phyloP scores from a whole-genome alignment of 1,140 invertebrate species.

The Drosophila watanabei region DNA sequence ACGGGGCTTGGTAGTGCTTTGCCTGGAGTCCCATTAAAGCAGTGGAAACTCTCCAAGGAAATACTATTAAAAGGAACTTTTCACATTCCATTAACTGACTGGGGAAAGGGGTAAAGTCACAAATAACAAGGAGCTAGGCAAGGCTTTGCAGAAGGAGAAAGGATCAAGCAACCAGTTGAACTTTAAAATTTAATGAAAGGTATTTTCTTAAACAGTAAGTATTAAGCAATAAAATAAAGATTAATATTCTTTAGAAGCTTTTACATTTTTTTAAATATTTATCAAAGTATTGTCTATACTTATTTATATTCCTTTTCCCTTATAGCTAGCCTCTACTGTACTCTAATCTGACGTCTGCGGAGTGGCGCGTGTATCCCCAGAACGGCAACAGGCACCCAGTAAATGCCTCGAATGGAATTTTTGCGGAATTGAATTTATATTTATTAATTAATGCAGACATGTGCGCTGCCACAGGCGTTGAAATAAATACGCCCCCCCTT shows the following conservation, averaged over 20 bases:
- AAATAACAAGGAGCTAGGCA: not conserved
- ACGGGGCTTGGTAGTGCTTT: constrained; percentile 26
- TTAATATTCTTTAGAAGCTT: too few relatives aligned
- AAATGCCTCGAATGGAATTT: constrained; percentile 52
- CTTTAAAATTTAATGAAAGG: too few relatives aligned
- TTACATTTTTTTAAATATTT: too few relatives aligned
- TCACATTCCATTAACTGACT: constrained; percentile 4
- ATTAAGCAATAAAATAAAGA: not conserved
- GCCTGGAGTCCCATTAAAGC: constrained; percentile 24
- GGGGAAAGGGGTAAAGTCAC: not conserved
- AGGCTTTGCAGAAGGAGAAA: not conserved
- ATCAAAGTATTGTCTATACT: not conserved
- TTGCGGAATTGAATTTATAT: constrained; percentile 53
- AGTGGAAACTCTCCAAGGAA: constrained; percentile 26
- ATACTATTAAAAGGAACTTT: constrained; percentile 7
- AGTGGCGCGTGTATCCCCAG: constrained; percentile 48
- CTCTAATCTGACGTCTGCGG: constrained; percentile 47
- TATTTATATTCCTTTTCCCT: not conserved
- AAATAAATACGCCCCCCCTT: constrained; percentile 25
- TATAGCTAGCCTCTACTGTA: constrained; percentile 13
- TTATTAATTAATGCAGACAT: constrained; percentile 67
- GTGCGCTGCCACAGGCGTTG: constrained; percentile 28
- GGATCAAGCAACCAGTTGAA: not conserved
- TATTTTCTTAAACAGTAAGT: too few relatives aligned
- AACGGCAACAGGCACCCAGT: constrained; percentile 34